These are phyloP conservation scores for Leucophenga maculata DNA, from an alignment of 2,888 invertebrate species.

Conservation along the genomic window DNA sequence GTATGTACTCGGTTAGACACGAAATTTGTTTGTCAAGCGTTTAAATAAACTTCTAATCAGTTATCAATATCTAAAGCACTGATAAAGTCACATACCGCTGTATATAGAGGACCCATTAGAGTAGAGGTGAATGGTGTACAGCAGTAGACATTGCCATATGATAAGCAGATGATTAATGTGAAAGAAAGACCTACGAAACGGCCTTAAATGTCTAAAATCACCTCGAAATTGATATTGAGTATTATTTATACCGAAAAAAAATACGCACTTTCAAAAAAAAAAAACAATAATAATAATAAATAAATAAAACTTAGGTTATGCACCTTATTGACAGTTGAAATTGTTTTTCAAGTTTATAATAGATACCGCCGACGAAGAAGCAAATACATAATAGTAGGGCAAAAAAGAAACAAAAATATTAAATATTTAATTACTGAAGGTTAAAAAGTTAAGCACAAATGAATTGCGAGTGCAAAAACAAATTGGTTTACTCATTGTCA, in stretches of 20 bases:
- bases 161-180: too few relatives aligned
- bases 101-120: constrained; percentile 36
- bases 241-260: too few relatives aligned
- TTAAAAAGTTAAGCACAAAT: constrained; percentile 20
- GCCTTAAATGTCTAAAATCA: too few relatives aligned
- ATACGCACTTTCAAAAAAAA: too few relatives aligned
- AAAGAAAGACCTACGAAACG: too few relatives aligned
- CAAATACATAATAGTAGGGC: neutral
- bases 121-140: too few relatives aligned
- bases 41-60: constrained; percentile 32
- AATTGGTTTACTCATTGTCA: constrained; percentile 19
- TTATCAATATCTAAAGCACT: constrained; percentile 37
- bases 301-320: too few relatives aligned
- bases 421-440: constrained; percentile 20
- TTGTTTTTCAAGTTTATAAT: neutral
- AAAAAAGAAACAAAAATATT: constrained; percentile 8
- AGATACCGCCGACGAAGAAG: neutral
- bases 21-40: neutral
- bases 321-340: neutral
- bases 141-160: too few relatives aligned
- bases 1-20: neutral
- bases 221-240: too few relatives aligned
- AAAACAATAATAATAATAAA: too few relatives aligned
- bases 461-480: constrained; percentile 21
- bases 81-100: constrained; percentile 35